phyloP scores from a whole-genome alignment of 1,140 invertebrate genomes.

The Platyscapa corneri region DNA sequence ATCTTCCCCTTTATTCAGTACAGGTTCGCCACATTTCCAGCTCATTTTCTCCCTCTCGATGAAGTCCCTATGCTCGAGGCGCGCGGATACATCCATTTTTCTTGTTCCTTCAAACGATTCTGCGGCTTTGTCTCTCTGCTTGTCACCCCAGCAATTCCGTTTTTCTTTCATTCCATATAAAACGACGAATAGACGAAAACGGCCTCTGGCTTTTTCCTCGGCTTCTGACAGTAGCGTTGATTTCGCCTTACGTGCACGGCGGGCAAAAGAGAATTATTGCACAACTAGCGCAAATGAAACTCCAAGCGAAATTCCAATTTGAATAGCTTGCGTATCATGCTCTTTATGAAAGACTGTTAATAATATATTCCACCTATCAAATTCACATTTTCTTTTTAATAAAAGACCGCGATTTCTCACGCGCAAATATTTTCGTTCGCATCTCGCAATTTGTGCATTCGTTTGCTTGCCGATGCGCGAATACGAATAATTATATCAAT shows the following conservation, averaged over 20 bases:
- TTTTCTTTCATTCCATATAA: slow-evolving; percentile 5
- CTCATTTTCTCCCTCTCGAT: slow-evolving; percentile 10
- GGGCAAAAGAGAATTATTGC: not conserved
- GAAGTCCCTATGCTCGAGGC: not conserved
- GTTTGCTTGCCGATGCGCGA: no score
- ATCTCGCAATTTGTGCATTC: no score
- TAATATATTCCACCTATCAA: not conserved
- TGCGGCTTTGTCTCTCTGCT: slow-evolving; percentile 24
- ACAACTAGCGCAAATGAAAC: not conserved
- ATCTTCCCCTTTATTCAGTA: not conserved
- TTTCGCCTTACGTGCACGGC: not conserved
- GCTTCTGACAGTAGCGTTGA: not conserved
- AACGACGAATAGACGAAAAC: slow-evolving; percentile 1
- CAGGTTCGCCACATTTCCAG: slow-evolving; percentile 35
- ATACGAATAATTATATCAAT: not conserved
- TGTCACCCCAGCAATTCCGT: slow-evolving; percentile 6
- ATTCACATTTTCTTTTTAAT: no score
- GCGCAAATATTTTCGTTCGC: no score
- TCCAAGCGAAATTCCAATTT: not conserved
- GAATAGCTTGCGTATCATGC: not conserved
- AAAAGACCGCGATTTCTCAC: no score
- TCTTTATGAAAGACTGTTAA: not conserved
- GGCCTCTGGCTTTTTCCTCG: not conserved
- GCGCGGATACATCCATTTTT: slow-evolving; percentile 27
- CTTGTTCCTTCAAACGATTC: slow-evolving; percentile 2